Evolutionary conservation across 1,140 invertebrate species (phyloP).

Genomic region (Aphis craccivora): DNA sequence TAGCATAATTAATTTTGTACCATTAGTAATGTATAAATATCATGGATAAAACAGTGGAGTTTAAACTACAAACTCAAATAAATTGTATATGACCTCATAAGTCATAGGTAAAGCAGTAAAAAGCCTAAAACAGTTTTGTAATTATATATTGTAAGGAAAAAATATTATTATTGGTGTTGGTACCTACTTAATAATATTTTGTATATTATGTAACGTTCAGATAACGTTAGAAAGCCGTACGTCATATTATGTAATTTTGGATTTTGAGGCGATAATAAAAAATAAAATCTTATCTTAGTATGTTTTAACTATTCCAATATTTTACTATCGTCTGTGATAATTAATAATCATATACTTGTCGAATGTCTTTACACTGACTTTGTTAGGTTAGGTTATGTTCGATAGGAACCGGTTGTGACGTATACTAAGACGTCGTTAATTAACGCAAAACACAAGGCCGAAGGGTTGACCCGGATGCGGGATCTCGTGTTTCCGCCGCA

Average conservation of each 20-base stretch:
- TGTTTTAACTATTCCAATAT: not conserved
- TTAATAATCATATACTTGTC: not conserved
- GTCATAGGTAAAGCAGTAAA: not conserved
- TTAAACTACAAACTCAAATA: not conserved
- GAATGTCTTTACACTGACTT: conserved; percentile 5
- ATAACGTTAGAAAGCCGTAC: not conserved
- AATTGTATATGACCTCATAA: not conserved
- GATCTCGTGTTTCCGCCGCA: conserved; percentile 56
- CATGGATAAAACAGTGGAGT: not conserved
- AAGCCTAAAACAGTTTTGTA: not conserved
- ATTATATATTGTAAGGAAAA: not conserved
- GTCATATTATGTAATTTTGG: not conserved
- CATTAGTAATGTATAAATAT: not conserved
- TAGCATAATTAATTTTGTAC: not conserved
- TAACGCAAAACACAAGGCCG: conserved; percentile 52
- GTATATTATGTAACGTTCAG: not conserved
- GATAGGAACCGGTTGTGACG: conserved; percentile 31
- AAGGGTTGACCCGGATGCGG: conserved; percentile 57
- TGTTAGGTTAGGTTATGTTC: conserved; percentile 50
- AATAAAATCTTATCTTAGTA: not conserved
- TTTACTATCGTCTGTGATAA: not conserved
- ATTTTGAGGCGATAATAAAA: not conserved
- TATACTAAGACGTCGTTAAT: conserved; percentile 37
- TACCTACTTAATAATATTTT: not conserved
- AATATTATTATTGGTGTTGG: not conserved